Percentiles rank a stretch among this genome's conserved stretches.
These are phyloP conservation scores for Mastomys coucha DNA, from an alignment of 2,113 vertebrate species.

Conservation along the genomic window DNA sequence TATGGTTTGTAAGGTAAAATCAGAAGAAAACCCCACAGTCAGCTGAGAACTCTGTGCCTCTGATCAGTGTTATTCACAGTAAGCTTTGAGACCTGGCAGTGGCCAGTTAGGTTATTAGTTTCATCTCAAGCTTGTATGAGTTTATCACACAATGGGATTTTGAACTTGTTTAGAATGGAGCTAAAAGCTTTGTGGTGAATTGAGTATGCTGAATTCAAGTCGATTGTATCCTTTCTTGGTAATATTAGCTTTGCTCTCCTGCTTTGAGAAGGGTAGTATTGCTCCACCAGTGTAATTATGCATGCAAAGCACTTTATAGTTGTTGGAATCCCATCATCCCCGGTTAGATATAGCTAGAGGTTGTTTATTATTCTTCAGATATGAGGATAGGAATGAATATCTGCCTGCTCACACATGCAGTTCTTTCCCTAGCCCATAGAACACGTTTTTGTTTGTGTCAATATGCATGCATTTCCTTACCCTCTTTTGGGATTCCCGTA, in stretches of 20 bases:
- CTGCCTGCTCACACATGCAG: background rate
- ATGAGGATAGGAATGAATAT: too few relatives aligned
- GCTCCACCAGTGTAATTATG: background rate
- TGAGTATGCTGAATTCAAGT: background rate
- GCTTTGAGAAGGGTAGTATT: background rate
- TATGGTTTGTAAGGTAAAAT: slow-evolving; percentile 16
- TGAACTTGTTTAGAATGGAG: background rate
- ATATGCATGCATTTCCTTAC: background rate
- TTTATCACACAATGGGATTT: background rate
- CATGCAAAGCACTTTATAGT: background rate
- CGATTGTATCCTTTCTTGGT: background rate
- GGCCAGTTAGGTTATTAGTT: slow-evolving; percentile 6
- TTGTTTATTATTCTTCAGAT: background rate
- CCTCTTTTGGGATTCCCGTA: background rate
- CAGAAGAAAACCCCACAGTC: background rate
- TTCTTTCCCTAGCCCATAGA: too few relatives aligned
- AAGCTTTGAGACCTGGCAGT: background rate
- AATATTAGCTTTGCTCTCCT: background rate
- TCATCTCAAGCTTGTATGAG: background rate
- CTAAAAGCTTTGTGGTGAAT: background rate
- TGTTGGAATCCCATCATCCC: background rate
- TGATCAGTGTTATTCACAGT: background rate
- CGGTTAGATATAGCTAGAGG: background rate
- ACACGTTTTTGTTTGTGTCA: background rate
- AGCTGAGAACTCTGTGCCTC: background rate